Evolutionary conservation across 2,888 invertebrate species (phyloP), one percentile per base, ranked within the genome.

Genomic region (Chesias legatella): DNA sequence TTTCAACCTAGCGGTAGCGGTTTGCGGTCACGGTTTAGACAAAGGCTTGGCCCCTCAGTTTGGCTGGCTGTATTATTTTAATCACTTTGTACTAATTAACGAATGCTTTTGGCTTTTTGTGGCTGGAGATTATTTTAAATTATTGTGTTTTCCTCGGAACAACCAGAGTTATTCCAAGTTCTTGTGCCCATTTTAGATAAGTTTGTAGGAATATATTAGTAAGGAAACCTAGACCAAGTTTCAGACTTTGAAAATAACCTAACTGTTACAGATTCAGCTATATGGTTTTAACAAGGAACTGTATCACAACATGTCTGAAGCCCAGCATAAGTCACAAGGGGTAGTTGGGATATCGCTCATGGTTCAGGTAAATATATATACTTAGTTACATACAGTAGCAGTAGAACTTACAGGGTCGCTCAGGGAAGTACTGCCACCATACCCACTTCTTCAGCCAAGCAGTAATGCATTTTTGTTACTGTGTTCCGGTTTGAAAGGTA

Each of bases 211-310:
- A n/a, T n/a, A n/a, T n/a, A n/a, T n/a, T n/a, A n/a, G n/a, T n/a
- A n/a, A n/a, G n/a, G n/a, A n/a, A n/a, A n/a, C n/a, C n/a, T n/a
- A n/a, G n/a, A n/a, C n/a, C n/a, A n/a, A n/a, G n/a, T n/a, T n/a
- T n/a, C n/a, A n/a, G n/a, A n/a, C n/a, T n/a, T n/a, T n/a, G n/a
- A n/a, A n/a, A n/a, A n/a, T n/a, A n/a, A n/a, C 8, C n/a, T 8
- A 25, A 8, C 8, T 5, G 56, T 31, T 86, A 30, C 91, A 98
- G 98, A 95, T 99, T 63, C 98, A 99, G 84, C 90, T 98, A 43
- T 96, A 98, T 63, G 98, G 98, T 1, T 99, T 97, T 90, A 99
- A 99, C 80, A 95, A 96, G 53, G 98, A 98, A 78, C 89, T 99
- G 36, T 99, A 99, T 82, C 95, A 95, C 77, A 99, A 98, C 78